Base-by-base conservation (phyloP, 1,140 invertebrate genomes). In the Drosophila bocki region DNA sequence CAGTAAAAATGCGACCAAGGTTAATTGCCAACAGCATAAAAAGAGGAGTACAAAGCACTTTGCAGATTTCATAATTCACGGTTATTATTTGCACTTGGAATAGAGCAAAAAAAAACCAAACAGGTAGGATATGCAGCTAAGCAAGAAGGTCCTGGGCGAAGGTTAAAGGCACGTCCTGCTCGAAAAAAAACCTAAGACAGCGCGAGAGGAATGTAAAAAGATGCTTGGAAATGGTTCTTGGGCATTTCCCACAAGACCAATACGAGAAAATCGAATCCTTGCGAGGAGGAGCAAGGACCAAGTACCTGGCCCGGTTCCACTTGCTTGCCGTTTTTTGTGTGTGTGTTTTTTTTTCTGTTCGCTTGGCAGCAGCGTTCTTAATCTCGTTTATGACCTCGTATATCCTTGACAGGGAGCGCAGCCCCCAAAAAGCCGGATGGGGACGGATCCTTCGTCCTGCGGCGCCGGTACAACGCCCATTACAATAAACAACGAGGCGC, bases 161-260 rank as follows among this genome's bases (percentile, higher is more conserved):
- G 54, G 63, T 70, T 69, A 62, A 53, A 64, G 26, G 19, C 44
- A 54, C 41, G 51, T 65, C 44, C 37, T 61, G 48, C 22, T 13
- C 48, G 37, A 72, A 64, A 79, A 82, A 48, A 47, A 59, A 44
- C 9, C 32, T 22, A 29, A 56, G 54, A 35, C 56, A 60, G 32
- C 19, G 62, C 51, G 61, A 62, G 29, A 57, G 48, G 57, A 42
- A 62, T 65, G 59, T 74, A 80, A 80, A 75, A 75, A 78, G 45
- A 84, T 65, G 84, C 72, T 58, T 47, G 67, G 67, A 78, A 68
- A 70, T 75, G 62, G 70, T 91, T 70, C 47, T 60, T 60, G 69
- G 70, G 74, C 81, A 91, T 91, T 91, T 91, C 88, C 83, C 88
- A 57, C 76, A 91, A 91, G 88, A 77, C 68, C 79, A 64, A 91